Base-by-base conservation (phyloP, 2,888 invertebrate genomes). In the Drosophila nr. fundita region DNA sequence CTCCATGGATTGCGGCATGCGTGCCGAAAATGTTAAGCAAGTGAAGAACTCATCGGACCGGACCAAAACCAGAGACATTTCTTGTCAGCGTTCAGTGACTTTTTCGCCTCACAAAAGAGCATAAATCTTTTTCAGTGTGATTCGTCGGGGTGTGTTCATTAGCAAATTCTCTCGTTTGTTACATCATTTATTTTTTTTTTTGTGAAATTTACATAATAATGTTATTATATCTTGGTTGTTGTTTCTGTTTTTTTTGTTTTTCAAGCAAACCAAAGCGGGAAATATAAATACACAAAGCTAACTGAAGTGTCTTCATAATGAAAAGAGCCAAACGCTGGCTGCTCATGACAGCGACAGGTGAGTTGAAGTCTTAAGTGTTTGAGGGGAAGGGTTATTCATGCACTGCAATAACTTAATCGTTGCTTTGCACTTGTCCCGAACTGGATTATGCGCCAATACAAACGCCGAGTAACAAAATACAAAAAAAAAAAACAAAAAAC, bases 241-340 rank as follows among this genome's bases (percentile, higher is more conserved):
- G n/a, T n/a, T n/a, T n/a, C n/a, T n/a, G n/a, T n/a, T n/a, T n/a
- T 40, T 67, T 21, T 62, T 59, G 36, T 67, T 15, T 59, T 59
- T 68, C 61, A 49, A 76, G 87, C 60, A 75, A 55, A 40, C 68
- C 54, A 59, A 65, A 63, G 52, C 63, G 45, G 68, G 40, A 60
- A 78, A 60, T 58, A 73, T 53, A 73, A 67, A 67, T 30, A 61
- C 40, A 59, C 38, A 67, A 53, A 66, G 60, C 66, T 58, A 62
- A 73, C 72, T 66, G 64, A 61, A 79, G 52, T 77, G 59, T 53
- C 55, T 49, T 29, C 78, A 87, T 73, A 62, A 94, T 94, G 94
- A 94, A 93, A 91, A 93, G 93, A 91, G 94, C 93, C 91, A 94
- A 94, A 91, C 92, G 94, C 90, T 94, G 94, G 94, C 92, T 94